Evolutionary conservation across 2,113 vertebrate genomes (phyloP).

Genomic region (Lepus europaeus): DNA sequence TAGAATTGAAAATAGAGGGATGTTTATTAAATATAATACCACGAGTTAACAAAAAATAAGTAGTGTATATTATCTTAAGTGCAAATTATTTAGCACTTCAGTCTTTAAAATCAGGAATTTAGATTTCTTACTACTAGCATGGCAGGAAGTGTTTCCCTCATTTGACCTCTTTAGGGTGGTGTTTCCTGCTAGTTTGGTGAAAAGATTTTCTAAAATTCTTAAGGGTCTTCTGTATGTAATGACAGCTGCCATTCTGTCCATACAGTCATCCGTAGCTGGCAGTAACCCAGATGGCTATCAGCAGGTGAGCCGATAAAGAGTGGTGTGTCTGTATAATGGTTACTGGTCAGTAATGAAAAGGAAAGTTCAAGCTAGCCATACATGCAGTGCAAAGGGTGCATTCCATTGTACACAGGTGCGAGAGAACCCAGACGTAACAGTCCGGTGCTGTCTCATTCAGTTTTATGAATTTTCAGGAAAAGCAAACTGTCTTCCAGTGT

Average conservation of each 20-base stretch:
- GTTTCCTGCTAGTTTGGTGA: neutral
- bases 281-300: rapidly evolving
- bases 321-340: rapidly evolving
- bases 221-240: neutral
- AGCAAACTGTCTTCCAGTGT: neutral
- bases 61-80: neutral
- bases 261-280: rapidly evolving
- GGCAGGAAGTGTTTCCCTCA: too few species aligned
- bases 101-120: neutral
- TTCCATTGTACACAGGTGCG: rapidly evolving
- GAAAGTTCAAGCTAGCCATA: rapidly evolving
- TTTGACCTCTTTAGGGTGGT: too few species aligned
- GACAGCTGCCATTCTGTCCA: neutral
- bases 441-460: neutral
- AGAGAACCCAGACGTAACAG: rapidly evolving
- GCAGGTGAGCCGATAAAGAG: too few species aligned
- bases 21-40: neutral
- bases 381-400: rapidly evolving
- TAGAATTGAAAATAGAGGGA: neutral
- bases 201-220: neutral
- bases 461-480: neutral
- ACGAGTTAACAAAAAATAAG: neutral
- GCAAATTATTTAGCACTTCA: neutral
- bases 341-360: neutral
- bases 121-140: neutral